Base-by-base conservation (phyloP, 2,113 vertebrate species). In the Cnemophilus loriae region DNA sequence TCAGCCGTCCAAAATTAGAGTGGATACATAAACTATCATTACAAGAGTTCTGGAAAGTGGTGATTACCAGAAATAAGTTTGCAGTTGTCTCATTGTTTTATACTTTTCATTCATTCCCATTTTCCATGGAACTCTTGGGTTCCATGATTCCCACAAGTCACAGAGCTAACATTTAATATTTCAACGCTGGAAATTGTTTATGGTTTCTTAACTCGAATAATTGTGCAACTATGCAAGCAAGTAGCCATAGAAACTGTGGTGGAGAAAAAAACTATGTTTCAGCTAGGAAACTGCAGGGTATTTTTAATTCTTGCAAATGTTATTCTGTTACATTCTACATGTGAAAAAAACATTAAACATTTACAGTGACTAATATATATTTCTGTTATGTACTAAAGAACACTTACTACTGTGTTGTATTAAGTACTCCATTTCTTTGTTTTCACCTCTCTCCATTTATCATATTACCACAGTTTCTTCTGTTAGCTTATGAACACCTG, bases 181-280 rank as follows among this genome's bases (percentile, higher is more conserved):
- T 96, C 92, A 94, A 71, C 75, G 90, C 55, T 93, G 68, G 35
- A 95, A 88, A 95, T 64, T 88, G 89, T 87, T 95, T 89, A 96
- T 77, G 52, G 69, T 70, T 92, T 84, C 81, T 92, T 87, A 84
- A 91, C 86, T 68, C 56, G 9, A 81, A 91, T 63, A 89, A 60
- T 2, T 92, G 92, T 60, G 78, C 83, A 93, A 91, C 89, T 87
- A 63, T 87, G 77, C 87, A 78, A 78, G 49, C 41, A 41, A 63
- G 88, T 89, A 85, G 88, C 87, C 75, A 91, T 87, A 87, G 92
- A 89, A 95, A 97, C 86, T 26, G 64, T 3, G 24, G 64, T 13
- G 68, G 47, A 85, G 59, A 59, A 78, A 92, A 91, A 78, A 42
- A 28, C 13, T 37, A 73, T 57, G 33, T 69, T 88, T 86, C 42